Evolutionary conservation across 64 coral and sea anemone genomes (phyloP).

Genomic region (Dendrophyllia cribrosa): DNA sequence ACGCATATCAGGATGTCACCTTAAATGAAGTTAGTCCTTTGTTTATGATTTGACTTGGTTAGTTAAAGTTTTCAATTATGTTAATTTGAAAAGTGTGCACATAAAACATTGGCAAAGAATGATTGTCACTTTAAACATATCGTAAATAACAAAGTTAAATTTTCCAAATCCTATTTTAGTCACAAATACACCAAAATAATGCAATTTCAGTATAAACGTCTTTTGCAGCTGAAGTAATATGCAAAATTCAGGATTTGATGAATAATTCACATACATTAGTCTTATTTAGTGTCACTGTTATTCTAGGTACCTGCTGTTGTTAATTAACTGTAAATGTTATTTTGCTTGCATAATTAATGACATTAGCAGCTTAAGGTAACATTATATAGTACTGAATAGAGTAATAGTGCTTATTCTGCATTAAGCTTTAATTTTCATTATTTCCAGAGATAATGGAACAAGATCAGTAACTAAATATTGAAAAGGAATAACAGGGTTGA

Average conservation of each 20-base stretch:
- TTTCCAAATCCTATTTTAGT: not conserved
- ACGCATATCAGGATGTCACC: constrained; percentile 6
- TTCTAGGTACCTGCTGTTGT: not conserved
- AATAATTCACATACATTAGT: not conserved
- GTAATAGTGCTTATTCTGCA: no score
- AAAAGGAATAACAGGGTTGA: no score
- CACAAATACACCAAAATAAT: not conserved
- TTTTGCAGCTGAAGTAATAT: not conserved
- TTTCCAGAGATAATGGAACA: no score
- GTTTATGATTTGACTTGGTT: not conserved
- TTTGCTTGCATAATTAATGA: not conserved
- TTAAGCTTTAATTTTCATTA: no score
- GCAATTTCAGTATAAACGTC: not conserved
- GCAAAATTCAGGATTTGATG: not conserved
- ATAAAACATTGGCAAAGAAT: no score
- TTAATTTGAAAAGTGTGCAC: no score
- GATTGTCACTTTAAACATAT: no score
- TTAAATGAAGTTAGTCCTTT: not conserved
- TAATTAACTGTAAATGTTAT: constrained; percentile 3
- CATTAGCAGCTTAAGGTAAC: not conserved
- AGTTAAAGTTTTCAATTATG: not conserved
- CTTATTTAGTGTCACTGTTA: not conserved
- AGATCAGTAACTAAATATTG: no score
- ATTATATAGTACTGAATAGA: not conserved
- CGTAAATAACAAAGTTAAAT: no score